Evolutionary conservation across 2,113 vertebrate genomes (phyloP).

Genomic region (Corydoras sp.): DNA sequence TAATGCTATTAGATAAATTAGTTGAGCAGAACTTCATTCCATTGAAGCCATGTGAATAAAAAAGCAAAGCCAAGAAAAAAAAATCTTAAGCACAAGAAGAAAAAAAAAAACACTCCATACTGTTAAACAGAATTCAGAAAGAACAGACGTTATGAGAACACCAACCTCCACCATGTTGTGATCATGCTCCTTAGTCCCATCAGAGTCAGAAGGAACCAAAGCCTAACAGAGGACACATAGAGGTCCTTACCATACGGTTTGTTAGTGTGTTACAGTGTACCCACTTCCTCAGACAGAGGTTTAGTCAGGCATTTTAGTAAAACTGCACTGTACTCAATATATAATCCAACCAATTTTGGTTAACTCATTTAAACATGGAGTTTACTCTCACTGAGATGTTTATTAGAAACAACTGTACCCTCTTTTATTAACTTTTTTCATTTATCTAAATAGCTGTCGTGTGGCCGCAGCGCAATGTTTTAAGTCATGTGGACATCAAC

Average conservation of each 20-base stretch:
- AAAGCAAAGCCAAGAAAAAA: background rate
- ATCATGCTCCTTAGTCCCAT: constrained; percentile 43
- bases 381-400: too few species aligned
- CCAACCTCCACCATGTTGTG: constrained; percentile 58
- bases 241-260: constrained; percentile 35
- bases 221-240: constrained; percentile 56
- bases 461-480: too few species aligned
- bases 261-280: constrained; percentile 7
- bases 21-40: background rate
- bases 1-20: too few species aligned
- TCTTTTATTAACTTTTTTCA: too few species aligned
- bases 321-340: too few species aligned
- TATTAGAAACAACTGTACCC: too few species aligned
- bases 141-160: constrained; percentile 36
- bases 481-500: too few species aligned
- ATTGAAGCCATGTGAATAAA: too few species aligned
- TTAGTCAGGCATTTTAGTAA: too few species aligned
- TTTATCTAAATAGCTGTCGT: too few species aligned
- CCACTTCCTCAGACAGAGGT: background rate
- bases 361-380: too few species aligned
- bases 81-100: background rate
- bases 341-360: too few species aligned
- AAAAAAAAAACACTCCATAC: background rate
- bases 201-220: constrained; percentile 57
- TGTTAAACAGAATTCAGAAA: background rate